A percentile compares a stretch with the other conserved stretches of the same genome.
phyloP scores from a whole-genome alignment of 2,888 invertebrate species.

The Clostera curtula region DNA sequence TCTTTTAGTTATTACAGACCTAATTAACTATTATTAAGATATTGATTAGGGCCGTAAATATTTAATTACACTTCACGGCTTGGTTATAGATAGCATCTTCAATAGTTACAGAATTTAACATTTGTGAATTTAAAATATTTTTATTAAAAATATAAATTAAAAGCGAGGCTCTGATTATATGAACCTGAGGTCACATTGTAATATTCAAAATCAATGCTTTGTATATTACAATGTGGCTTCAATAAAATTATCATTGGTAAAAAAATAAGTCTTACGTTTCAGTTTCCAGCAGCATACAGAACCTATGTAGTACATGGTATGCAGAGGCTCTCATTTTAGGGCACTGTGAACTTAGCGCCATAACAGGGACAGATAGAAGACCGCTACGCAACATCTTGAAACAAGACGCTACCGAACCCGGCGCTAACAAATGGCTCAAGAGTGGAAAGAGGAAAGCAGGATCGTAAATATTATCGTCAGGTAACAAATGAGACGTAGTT shows the following conservation, averaged over 20 bases:
- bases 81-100: too few relatives aligned
- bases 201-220: too few relatives aligned
- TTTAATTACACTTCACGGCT: too few relatives aligned
- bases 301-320: conserved; percentile 82
- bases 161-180: too few relatives aligned
- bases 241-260: conserved; percentile 4
- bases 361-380: conserved; percentile 80
- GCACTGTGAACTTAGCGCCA: conserved; percentile 81
- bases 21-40: too few relatives aligned
- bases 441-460: conserved; percentile 87
- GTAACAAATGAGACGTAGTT: conserved; percentile 32
- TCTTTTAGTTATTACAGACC: too few relatives aligned
- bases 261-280: conserved; percentile 63
- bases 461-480: conserved; percentile 79
- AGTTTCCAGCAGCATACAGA: conserved; percentile 83
- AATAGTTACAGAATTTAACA: too few relatives aligned
- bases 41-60: too few relatives aligned
- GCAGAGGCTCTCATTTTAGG: conserved; percentile 81
- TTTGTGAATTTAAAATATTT: too few relatives aligned
- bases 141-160: too few relatives aligned
- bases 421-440: conserved; percentile 82
- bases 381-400: conserved; percentile 81
- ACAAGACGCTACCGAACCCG: conserved; percentile 83
- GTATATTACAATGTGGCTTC: too few relatives aligned
- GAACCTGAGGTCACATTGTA: too few relatives aligned